Base-by-base conservation (phyloP, 2,797 vertebrate genomes). In the Coracias cyanogaster region DNA sequence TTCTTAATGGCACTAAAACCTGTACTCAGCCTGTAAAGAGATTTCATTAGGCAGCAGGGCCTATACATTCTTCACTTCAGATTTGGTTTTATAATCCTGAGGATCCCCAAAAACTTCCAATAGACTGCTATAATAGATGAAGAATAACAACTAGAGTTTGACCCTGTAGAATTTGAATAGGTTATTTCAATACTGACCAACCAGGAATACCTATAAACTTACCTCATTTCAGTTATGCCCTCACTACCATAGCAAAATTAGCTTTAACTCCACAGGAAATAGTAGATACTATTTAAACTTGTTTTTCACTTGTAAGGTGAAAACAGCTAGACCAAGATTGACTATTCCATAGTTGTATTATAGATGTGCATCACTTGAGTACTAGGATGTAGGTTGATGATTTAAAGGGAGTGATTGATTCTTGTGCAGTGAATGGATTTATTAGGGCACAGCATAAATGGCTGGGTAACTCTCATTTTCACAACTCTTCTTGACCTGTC, bases 1-100 rank as follows among this genome's bases (percentile, higher is more conserved):
- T 93, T 85, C 61, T 89, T 92, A 95, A 77, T 74, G 79, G 24
- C n/a, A 81, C 52, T 86, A 88, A 95, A 93, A 64, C 37, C 51
- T 48, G 16, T 66, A 33, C 18, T 89, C 52, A 70, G 33, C 70
- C 45, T 41, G 77, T 74, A 88, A 87, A 48, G 35, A 64, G 35
- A 15, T 51, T 69, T 71, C 45, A 43, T 43, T 67, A 92, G 18
- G 37, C 57, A 84, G 28, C 25, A 84, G 8, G 9, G 46, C 4
- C 39, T 86, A 51, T 69, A 46, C 3, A 33, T 71, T 77, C 37
- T 73, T 82, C 52, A 60, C 4, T 82, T 65, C 57, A n/a, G 15
- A 12, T 66, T 82, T 92, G 37, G 52, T 57, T 61, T 92, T 82
- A 67, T 35, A 77, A 72, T 37, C 54, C 24, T 39, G 20, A 85